These are phyloP conservation scores for Melanostoma mellinum DNA, from an alignment of 2,888 invertebrate genomes.

Conservation along the genomic window DNA sequence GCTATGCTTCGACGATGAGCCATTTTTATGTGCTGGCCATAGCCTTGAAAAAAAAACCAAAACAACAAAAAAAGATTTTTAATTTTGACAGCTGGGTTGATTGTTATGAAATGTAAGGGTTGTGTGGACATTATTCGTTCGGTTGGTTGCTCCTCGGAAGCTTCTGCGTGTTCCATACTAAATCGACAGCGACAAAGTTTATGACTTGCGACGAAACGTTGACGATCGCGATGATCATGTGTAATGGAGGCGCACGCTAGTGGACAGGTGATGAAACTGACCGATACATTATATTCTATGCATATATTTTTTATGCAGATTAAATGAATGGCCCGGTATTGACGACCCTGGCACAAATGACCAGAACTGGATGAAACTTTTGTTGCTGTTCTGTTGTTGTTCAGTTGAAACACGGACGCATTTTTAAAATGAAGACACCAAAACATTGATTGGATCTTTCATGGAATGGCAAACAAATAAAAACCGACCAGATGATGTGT, in stretches of 20 bases:
- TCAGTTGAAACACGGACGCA: not conserved
- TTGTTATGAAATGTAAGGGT: constrained; percentile 49
- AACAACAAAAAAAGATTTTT: not conserved
- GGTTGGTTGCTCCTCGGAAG: constrained; percentile 42
- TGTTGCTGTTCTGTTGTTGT: constrained; percentile 12
- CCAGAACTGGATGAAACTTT: constrained; percentile 43
- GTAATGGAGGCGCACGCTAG: constrained; percentile 58
- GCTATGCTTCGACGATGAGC: constrained; percentile 56
- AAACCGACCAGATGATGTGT: constrained; percentile 50
- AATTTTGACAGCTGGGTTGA: constrained; percentile 23
- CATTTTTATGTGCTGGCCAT: constrained; percentile 42
- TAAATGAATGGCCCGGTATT: constrained; percentile 44
- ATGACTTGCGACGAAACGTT: constrained; percentile 66
- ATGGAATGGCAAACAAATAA: constrained; percentile 11
- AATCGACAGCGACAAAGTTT: constrained; percentile 71
- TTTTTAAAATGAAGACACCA: constrained; percentile 36
- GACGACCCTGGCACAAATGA: constrained; percentile 71
- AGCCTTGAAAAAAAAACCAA: constrained; percentile 50
- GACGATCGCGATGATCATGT: constrained; percentile 59
- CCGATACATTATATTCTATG: constrained; percentile 12
- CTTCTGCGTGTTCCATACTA: constrained; percentile 33
- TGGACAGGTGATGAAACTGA: constrained; percentile 60
- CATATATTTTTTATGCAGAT: constrained; percentile 45
- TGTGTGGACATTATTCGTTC: constrained; percentile 30
- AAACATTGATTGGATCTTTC: constrained; percentile 20